Evolutionary conservation across 92 coral and sea anemone species (phyloP).

Genomic region (Zoanthus gigantus): DNA sequence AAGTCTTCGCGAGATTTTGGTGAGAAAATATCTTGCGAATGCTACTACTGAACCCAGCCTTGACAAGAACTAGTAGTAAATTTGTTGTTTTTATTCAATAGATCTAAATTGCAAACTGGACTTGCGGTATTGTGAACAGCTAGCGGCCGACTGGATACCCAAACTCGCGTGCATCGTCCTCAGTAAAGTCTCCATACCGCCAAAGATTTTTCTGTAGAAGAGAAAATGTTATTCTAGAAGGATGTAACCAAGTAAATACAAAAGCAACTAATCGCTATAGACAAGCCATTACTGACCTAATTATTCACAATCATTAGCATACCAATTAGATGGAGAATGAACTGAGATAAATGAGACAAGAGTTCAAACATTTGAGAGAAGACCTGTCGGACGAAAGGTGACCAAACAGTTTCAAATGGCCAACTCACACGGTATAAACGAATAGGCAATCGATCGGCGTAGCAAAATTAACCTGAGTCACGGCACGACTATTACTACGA

Average conservation of each 20-base stretch:
- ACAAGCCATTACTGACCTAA: too few species aligned
- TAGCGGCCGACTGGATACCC: slow-evolving; percentile 78
- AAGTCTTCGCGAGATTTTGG: neutral
- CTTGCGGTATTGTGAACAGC: neutral
- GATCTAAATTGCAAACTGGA: neutral
- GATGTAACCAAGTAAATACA: neutral
- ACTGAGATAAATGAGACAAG: too few species aligned
- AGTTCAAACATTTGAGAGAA: too few species aligned
- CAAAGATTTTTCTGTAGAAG: slow-evolving; percentile 87
- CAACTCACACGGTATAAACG: too few species aligned
- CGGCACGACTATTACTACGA: too few species aligned
- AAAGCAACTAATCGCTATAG: too few species aligned
- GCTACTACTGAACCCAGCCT: neutral
- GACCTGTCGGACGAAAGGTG: too few species aligned
- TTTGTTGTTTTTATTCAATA: slow-evolving; percentile 22
- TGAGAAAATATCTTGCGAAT: slow-evolving; percentile 32
- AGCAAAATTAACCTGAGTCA: too few species aligned
- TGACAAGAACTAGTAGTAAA: slow-evolving; percentile 26
- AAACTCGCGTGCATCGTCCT: slow-evolving; percentile 96
- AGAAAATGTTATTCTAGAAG: neutral
- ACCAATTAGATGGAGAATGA: too few species aligned
- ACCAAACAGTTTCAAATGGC: too few species aligned
- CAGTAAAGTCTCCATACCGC: slow-evolving; percentile 99
- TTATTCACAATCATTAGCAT: too few species aligned
- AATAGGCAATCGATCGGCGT: too few species aligned